A percentile compares a stretch with the other conserved stretches of the same genome.
Evolutionary conservation across 2,888 invertebrate species (phyloP).

Genomic region (Nomada goodeniana): DNA sequence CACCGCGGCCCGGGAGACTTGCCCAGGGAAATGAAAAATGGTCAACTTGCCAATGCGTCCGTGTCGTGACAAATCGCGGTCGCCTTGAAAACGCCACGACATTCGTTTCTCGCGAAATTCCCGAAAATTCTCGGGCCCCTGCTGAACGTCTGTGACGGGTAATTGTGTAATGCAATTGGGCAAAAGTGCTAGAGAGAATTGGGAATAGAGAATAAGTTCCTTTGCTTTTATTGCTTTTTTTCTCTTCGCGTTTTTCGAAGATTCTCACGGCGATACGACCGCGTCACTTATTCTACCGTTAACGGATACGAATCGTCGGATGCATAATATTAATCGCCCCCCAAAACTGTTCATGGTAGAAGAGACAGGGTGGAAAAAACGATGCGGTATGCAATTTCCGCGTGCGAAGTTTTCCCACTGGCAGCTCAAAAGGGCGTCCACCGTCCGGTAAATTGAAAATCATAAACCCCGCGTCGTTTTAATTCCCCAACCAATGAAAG

Average conservation of each 20-base stretch:
- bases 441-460: slow-evolving; percentile 72
- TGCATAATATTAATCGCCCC: slow-evolving; percentile 7
- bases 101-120: neutral
- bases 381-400: slow-evolving; percentile 39
- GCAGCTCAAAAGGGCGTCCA: slow-evolving; percentile 59
- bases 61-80: slow-evolving; percentile 39
- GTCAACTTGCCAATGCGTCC: slow-evolving; percentile 23
- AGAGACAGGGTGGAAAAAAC: neutral
- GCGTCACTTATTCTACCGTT: neutral
- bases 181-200: neutral
- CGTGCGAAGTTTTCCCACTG: slow-evolving; percentile 4
- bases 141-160: neutral
- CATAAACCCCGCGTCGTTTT: slow-evolving; percentile 67
- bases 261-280: neutral
- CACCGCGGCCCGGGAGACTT: neutral
- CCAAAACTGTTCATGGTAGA: neutral
- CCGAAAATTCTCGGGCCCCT: neutral
- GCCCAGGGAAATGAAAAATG: slow-evolving; percentile 43
- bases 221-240: no score
- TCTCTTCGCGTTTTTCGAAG: neutral
- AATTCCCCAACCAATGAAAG: slow-evolving; percentile 61
- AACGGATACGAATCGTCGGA: neutral
- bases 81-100: neutral
- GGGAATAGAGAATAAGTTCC: neutral
- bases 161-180: neutral